Percentiles rank a stretch among this genome's conserved stretches.
Conservation (phyloP, 2,888 invertebrate genomes). For the Agrochola circellaris region DNA sequence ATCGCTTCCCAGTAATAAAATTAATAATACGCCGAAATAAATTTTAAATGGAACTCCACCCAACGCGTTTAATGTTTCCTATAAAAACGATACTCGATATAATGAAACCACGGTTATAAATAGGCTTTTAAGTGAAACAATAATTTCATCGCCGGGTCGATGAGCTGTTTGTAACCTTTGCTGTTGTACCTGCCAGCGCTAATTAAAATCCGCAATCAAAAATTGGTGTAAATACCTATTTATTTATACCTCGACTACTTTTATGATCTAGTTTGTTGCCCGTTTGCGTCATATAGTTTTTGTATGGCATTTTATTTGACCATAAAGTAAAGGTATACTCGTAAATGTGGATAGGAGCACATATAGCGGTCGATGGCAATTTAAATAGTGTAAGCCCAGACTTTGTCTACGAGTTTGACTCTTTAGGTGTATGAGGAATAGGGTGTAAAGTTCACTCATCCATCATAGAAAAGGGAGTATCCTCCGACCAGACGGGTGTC, state of each 20-base stretch:
- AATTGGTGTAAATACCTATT: background rate
- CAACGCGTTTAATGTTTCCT: slow-evolving; percentile 3
- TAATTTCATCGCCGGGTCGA: background rate
- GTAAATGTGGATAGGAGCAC: background rate
- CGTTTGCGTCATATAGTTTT: background rate
- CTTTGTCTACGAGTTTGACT: background rate
- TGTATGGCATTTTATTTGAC: background rate
- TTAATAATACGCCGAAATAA: background rate
- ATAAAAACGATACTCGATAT: background rate
- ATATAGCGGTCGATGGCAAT: background rate
- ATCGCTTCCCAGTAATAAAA: background rate
- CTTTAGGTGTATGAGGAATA: too few species aligned
- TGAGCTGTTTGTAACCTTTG: background rate
- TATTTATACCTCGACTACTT: background rate
- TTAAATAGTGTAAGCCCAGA: background rate
- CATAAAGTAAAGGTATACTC: slow-evolving; percentile 4
- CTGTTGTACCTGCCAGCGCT: too few species aligned
- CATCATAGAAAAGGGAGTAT: too few species aligned
- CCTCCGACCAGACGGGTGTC: too few species aligned
- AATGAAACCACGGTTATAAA: slow-evolving; percentile 3
- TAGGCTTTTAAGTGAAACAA: slow-evolving; percentile 18
- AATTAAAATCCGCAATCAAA: slow-evolving; percentile 8
- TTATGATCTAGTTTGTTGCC: background rate
- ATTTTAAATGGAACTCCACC: background rate
- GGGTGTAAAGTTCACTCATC: too few species aligned